Evolutionary conservation across 1,140 invertebrate genomes (phyloP).

Genomic region (Acromyrmex echinatior): DNA sequence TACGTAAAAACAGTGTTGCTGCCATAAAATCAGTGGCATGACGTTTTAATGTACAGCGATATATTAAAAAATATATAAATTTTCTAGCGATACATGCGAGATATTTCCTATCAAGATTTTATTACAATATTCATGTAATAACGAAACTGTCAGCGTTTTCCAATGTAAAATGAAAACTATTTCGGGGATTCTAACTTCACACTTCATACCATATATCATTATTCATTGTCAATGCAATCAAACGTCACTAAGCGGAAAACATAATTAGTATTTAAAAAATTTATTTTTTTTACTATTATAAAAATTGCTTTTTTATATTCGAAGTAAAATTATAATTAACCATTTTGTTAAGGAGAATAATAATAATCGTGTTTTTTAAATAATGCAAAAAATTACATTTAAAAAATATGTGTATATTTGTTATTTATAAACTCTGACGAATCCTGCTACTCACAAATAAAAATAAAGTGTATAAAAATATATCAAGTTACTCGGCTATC

Average conservation of each 20-base stretch:
- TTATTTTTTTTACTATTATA: background rate
- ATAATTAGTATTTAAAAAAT: background rate
- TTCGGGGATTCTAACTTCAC: background rate
- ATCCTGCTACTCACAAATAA: background rate
- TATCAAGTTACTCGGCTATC: background rate
- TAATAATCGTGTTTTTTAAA: background rate
- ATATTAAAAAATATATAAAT: background rate
- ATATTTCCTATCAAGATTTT: constrained; percentile 27
- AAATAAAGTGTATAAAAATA: background rate
- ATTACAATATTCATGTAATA: background rate
- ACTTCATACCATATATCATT: background rate
- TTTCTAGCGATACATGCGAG: background rate
- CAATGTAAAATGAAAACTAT: constrained; percentile 16
- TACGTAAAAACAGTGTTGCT: background rate
- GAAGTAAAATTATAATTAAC: constrained; percentile 3
- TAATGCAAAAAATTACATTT: background rate
- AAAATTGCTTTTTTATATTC: background rate
- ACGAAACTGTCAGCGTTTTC: background rate
- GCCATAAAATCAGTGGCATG: constrained; percentile 2
- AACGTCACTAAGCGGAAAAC: background rate
- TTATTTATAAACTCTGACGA: background rate
- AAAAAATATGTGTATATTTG: background rate
- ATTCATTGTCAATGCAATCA: background rate
- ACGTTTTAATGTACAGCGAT: constrained; percentile 36
- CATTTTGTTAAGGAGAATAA: background rate